phyloP scores from a whole-genome alignment of 2,113 vertebrate genomes.

The Barnardius zonarius region DNA sequence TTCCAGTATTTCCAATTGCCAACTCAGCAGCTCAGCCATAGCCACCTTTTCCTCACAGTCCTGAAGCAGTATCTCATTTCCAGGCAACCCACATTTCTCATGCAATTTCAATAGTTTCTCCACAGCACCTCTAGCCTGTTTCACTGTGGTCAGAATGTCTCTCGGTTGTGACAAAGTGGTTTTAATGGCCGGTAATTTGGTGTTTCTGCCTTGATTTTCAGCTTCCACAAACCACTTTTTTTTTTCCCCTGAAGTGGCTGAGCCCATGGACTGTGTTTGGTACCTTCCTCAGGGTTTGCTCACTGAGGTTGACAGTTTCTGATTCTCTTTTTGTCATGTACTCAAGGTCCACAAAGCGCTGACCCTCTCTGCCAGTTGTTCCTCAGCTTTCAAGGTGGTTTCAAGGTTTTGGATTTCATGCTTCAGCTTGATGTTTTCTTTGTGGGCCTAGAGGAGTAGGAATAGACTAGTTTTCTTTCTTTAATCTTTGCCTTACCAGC shows the following conservation, averaged over 20 bases:
- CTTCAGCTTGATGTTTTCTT: conserved; percentile 78
- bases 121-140: conserved; percentile 73
- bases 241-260: conserved; percentile 82
- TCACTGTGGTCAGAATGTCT: conserved; percentile 71
- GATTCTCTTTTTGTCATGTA: conserved; percentile 77
- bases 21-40: conserved; percentile 11
- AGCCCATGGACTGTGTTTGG: conserved; percentile 69
- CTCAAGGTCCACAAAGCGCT: conserved; percentile 73
- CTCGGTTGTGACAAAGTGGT: conserved; percentile 49
- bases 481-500: neutral
- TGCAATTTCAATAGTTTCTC: conserved; percentile 69
- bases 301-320: conserved; percentile 67
- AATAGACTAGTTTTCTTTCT: neutral
- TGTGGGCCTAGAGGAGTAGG: conserved; percentile 11
- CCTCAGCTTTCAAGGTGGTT: conserved; percentile 48
- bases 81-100: conserved; percentile 77
- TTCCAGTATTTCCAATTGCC: conserved; percentile 72
- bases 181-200: conserved; percentile 67
- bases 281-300: conserved; percentile 77
- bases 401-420: conserved; percentile 69
- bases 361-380: conserved; percentile 40
- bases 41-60: conserved; percentile 81
- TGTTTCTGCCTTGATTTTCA: conserved; percentile 63
- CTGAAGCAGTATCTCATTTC: conserved; percentile 71
- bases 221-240: conserved; percentile 78